Conservation (phyloP, 2,113 vertebrate genomes). For the Neolamprologus tretocephalus region DNA sequence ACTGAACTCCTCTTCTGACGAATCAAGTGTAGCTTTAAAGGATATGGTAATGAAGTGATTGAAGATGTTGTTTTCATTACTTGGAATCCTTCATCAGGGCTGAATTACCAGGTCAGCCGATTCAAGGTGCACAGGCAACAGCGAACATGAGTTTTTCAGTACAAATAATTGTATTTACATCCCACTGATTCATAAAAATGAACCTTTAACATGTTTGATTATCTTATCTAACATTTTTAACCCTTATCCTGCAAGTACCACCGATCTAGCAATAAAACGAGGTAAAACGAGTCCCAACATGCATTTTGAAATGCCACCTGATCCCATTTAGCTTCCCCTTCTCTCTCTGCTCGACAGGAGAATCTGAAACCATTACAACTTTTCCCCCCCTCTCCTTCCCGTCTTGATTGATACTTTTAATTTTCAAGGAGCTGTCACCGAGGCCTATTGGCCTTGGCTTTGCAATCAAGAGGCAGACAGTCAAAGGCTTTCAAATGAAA, state of each 20-base stretch:
- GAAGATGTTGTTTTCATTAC: background rate
- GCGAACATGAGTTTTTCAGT: background rate
- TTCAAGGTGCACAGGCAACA: background rate
- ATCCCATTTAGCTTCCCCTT: background rate
- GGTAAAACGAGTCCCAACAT: background rate
- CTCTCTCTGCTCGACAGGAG: background rate
- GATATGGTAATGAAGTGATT: background rate
- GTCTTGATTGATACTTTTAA: constrained; percentile 65
- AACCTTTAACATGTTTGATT: background rate
- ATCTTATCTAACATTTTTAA: background rate
- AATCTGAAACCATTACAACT: background rate
- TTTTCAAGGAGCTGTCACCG: constrained; percentile 57
- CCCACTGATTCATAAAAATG: background rate
- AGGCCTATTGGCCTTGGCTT: constrained; percentile 38
- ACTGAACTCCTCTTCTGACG: background rate
- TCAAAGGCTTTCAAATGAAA: constrained; percentile 61
- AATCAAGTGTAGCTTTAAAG: background rate
- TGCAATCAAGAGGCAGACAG: constrained; percentile 48
- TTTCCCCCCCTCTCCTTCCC: background rate
- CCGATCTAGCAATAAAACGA: background rate
- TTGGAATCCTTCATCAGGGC: background rate
- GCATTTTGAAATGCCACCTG: background rate
- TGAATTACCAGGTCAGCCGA: background rate
- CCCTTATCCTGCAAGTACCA: background rate
- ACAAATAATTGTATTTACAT: background rate